Conservation (phyloP, 2,888 invertebrate species). For the Eilema sororculum region DNA sequence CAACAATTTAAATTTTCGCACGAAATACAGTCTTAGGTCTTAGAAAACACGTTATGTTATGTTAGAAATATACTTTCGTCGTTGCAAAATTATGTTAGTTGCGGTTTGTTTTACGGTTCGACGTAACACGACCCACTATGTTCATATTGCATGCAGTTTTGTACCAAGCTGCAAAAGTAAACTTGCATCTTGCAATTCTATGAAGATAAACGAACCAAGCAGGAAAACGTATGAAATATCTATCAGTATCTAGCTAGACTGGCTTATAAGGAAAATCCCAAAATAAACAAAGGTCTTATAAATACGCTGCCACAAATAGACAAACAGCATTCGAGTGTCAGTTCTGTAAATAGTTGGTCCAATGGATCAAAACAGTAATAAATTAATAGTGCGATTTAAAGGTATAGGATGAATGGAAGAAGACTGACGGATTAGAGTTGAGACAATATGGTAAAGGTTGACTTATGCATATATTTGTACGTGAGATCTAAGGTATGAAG, state of each 20-base stretch:
- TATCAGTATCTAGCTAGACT: neutral
- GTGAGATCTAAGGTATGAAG: neutral
- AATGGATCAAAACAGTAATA: neutral
- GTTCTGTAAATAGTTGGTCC: neutral
- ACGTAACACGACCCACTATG: constrained; percentile 58
- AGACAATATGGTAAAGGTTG: neutral
- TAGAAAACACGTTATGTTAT: constrained; percentile 47
- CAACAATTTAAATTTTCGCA: constrained; percentile 47
- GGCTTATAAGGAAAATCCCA: constrained; percentile 4
- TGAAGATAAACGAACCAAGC: constrained; percentile 18
- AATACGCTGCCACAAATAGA: neutral
- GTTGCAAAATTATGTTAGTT: constrained; percentile 42
- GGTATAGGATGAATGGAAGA: neutral
- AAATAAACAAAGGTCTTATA: neutral
- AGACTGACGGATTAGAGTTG: neutral
- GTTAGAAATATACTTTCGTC: constrained; percentile 31
- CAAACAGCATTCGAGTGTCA: neutral
- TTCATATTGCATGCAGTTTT: constrained; percentile 53
- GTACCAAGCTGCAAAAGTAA: constrained; percentile 36
- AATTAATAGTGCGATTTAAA: neutral
- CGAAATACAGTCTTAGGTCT: constrained; percentile 56
- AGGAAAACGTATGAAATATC: constrained; percentile 32
- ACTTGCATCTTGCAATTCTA: constrained; percentile 4
- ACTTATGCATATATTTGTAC: neutral
- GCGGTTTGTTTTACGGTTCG: constrained; percentile 59